These are phyloP conservation scores for Noctilio leporinus DNA, from an alignment of 2,113 vertebrate species.

Conservation along the genomic window DNA sequence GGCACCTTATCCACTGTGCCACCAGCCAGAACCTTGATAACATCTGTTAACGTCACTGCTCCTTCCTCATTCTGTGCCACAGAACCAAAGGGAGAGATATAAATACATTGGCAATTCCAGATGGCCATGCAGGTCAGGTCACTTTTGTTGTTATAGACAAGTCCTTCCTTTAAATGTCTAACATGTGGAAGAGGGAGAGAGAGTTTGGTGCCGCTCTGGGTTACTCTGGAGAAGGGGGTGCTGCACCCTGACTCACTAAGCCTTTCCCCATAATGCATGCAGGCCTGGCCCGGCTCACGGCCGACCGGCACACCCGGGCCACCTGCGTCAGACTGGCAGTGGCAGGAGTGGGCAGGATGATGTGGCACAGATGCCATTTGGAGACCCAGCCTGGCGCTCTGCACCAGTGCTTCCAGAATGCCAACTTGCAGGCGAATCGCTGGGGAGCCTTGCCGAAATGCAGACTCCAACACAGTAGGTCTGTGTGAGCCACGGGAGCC, in stretches of 20 bases:
- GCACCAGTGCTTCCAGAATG: background rate
- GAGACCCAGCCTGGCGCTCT: background rate
- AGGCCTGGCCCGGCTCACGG: background rate
- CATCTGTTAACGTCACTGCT: background rate
- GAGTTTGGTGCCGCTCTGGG: background rate
- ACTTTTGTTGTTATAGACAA: background rate
- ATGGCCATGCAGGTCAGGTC: background rate
- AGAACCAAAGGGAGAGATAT: background rate
- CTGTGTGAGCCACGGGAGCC: background rate
- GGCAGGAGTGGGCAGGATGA: background rate
- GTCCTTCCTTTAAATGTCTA: background rate
- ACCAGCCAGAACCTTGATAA: too few species aligned
- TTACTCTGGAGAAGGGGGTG: background rate
- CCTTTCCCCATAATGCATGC: background rate
- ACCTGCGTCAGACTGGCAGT: background rate
- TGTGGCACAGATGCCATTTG: background rate
- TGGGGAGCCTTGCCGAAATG: background rate
- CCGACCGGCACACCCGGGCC: background rate
- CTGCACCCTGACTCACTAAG: background rate
- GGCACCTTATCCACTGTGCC: too few species aligned
- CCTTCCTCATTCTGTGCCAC: background rate
- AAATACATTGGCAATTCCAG: background rate
- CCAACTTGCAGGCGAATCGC: background rate
- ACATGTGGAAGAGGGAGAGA: too few species aligned
- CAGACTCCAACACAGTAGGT: background rate